A percentile compares a stretch with the other conserved stretches of the same genome.
Evolutionary conservation across 1,140 invertebrate species (phyloP).

Genomic region (Drosophila micromelanica): DNA sequence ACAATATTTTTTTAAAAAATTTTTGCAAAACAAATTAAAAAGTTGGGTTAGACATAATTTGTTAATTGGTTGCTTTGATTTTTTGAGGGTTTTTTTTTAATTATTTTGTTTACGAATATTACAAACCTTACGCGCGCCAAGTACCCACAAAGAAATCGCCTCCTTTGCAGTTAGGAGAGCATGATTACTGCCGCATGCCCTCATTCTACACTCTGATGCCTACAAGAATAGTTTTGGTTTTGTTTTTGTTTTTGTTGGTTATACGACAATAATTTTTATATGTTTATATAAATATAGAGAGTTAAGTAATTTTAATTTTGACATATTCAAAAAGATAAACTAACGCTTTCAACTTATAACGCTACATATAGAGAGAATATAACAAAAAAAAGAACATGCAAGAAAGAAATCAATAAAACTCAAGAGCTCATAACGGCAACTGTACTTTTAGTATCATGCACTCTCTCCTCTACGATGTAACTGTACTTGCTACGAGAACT

Average conservation of each 20-base stretch:
- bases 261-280: slow-evolving; percentile 57
- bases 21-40: slow-evolving; percentile 51
- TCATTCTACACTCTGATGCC: slow-evolving; percentile 84
- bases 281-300: slow-evolving; percentile 24
- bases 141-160: slow-evolving; percentile 95
- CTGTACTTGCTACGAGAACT: slow-evolving; percentile 57
- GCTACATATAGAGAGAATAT: slow-evolving; percentile 24
- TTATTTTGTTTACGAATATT: slow-evolving; percentile 68
- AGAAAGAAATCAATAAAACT: slow-evolving; percentile 19
- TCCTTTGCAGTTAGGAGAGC: slow-evolving; percentile 94
- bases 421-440: slow-evolving; percentile 40
- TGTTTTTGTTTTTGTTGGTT: slow-evolving; percentile 47
- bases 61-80: slow-evolving; percentile 5
- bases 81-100: slow-evolving; percentile 20
- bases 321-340: background rate
- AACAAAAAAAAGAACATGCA: slow-evolving; percentile 4
- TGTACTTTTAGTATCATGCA: slow-evolving; percentile 56
- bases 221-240: slow-evolving; percentile 79
- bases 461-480: slow-evolving; percentile 52
- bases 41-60: slow-evolving; percentile 31
- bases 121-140: slow-evolving; percentile 94
- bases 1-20: slow-evolving; percentile 28
- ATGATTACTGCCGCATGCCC: slow-evolving; percentile 86
- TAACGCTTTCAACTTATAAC: background rate
- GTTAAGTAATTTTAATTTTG: slow-evolving; percentile 17